Base-by-base conservation (phyloP, 1,140 invertebrate species). In the Dolichoris vasculosae region DNA sequence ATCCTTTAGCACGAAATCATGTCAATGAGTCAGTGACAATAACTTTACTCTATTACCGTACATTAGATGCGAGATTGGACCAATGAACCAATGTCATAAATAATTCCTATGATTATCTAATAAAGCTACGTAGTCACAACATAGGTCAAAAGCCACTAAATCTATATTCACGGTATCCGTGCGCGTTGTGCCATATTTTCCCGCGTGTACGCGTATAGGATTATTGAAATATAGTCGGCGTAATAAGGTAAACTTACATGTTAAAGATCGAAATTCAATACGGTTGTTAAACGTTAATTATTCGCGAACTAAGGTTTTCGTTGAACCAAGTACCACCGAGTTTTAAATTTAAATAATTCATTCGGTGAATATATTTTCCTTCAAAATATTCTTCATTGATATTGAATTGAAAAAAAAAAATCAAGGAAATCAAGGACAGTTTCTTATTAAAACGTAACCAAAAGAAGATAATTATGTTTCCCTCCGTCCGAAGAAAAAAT, bases 31-130 rank as follows among this genome's bases (percentile, higher is more conserved):
- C 83, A 84, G 83, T 84, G 40, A 77, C 38, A 48, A 59, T 83
- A 77, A 83, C 76, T 64, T 83, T 63, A 64, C 51, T 67, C 55
- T 32, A 83, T 83, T 83, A 83, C 38, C 38, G 81, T 23, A 55
- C 35, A 76, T 83, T 67, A 63, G 30, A 35, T 40, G 82, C 38
- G 69, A 38, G 71, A 83, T 46, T 64, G 73, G 38, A 17, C 40
- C 17, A 38, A 46, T 48, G 40, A 83, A 51, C 73, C 82, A 77
- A 83, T 83, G 82, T 51, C 82, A 77, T 77, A 84, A 79, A 84
- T 78, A 84, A 69, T 84, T 79, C 76, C 35, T 11, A 26, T 67
- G 77, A 85, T 85, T 85, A 85, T 85, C 77, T 73, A 85, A 85
- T 85, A 85, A 79, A 79, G 82, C 75, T 43, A 43, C 32, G 30